Percentiles rank a stretch among this genome's conserved stretches.
Conservation (phyloP, 2,113 vertebrate genomes). For the Oreotragus oreotragus region DNA sequence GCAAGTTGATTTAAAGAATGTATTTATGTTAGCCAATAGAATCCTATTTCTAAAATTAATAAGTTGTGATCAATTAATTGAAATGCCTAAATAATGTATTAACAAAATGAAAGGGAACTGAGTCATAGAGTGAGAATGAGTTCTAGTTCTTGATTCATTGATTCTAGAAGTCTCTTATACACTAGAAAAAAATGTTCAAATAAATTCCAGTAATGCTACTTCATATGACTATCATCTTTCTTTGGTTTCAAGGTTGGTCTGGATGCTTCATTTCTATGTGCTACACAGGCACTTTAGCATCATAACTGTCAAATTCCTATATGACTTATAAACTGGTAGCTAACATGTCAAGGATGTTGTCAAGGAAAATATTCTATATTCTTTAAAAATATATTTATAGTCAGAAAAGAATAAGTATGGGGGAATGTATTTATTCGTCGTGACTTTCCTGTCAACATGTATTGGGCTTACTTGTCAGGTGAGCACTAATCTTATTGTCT, state of each 20-base stretch:
- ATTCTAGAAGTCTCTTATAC: background rate
- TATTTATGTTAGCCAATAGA: background rate
- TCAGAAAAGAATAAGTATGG: slow-evolving; percentile 35
- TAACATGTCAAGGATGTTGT: slow-evolving; percentile 38
- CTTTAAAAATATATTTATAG: slow-evolving; percentile 41
- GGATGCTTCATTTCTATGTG: background rate
- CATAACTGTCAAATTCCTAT: slow-evolving; percentile 5
- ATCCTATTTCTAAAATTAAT: background rate
- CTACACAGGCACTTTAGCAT: background rate
- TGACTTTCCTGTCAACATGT: slow-evolving; percentile 49
- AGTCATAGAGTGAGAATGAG: background rate
- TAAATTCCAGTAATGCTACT: slow-evolving; percentile 16
- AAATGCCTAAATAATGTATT: background rate
- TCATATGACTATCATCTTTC: background rate
- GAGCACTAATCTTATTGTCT: background rate
- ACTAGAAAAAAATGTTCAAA: background rate
- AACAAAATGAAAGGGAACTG: background rate
- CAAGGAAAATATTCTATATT: slow-evolving; percentile 49
- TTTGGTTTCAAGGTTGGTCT: slow-evolving; percentile 26
- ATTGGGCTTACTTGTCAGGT: slow-evolving; percentile 31
- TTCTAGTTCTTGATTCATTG: background rate
- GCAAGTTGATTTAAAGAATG: background rate
- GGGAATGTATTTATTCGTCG: slow-evolving; percentile 9
- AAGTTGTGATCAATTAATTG: background rate
- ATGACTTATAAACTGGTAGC: slow-evolving; percentile 41